These are phyloP conservation scores for Argynnis bischoffii DNA, from an alignment of 2,888 invertebrate genomes.

Conservation along the genomic window DNA sequence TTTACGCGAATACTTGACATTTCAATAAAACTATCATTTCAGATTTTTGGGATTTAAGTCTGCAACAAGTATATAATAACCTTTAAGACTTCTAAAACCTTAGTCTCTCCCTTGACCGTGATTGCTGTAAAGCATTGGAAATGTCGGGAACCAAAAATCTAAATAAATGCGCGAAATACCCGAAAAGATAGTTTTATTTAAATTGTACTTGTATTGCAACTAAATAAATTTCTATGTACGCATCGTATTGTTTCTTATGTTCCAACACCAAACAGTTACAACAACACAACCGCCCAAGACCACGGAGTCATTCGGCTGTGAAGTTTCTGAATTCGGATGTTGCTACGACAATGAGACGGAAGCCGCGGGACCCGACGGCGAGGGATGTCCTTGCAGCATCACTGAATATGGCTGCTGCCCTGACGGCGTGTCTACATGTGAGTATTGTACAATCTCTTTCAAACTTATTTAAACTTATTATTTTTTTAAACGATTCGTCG, in stretches of 20 bases:
- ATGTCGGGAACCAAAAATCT: too few species aligned
- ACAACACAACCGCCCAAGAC: constrained; percentile 31
- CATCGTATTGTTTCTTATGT: neutral
- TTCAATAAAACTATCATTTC: too few species aligned
- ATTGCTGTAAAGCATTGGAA: too few species aligned
- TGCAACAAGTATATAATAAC: too few species aligned
- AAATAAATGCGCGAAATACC: too few species aligned
- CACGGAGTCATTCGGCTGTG: constrained; percentile 63
- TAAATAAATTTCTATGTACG: too few species aligned
- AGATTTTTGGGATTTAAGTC: too few species aligned
- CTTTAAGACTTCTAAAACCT: too few species aligned
- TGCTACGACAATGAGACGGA: constrained; percentile 86
- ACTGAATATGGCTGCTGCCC: constrained; percentile 89
- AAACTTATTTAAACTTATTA: neutral
- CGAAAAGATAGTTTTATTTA: too few species aligned
- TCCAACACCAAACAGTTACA: constrained; percentile 23
- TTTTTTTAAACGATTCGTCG: neutral
- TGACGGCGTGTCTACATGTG: constrained; percentile 85
- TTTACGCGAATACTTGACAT: too few species aligned
- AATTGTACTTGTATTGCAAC: too few species aligned
- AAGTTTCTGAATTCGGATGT: constrained; percentile 85
- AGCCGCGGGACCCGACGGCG: constrained; percentile 84
- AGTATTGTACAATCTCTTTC: neutral
- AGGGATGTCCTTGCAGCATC: constrained; percentile 85
- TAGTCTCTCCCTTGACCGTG: too few species aligned